Evolutionary conservation across 92 coral and sea anemone species (phyloP).

Genomic region (Epizoanthus stellaris): DNA sequence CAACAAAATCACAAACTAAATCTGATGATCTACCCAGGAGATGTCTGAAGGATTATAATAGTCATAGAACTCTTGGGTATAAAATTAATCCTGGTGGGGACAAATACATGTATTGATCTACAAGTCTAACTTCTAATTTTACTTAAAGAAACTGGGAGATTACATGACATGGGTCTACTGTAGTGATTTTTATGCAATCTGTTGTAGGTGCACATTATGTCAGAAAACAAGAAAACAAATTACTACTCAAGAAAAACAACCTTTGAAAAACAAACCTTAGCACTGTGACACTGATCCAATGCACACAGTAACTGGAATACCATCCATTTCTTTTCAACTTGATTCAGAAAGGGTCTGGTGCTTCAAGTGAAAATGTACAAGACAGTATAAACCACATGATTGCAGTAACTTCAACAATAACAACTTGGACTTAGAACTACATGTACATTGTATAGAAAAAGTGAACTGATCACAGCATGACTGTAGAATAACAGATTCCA

Average conservation of each 20-base stretch:
- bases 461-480: background rate
- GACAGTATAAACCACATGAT: background rate
- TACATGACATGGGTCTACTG: too few relatives aligned
- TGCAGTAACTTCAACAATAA: background rate
- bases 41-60: too few relatives aligned
- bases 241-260: background rate
- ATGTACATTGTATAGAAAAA: too few relatives aligned
- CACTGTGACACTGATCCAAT: conserved; percentile 89
- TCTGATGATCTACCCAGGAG: background rate
- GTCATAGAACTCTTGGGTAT: too few relatives aligned
- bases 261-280: conserved; percentile 58
- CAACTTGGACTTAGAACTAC: background rate
- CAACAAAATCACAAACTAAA: background rate
- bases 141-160: too few relatives aligned
- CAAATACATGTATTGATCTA: too few relatives aligned
- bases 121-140: too few relatives aligned
- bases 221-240: background rate
- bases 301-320: conserved; percentile 93
- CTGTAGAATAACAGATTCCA: background rate
- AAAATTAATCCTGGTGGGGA: too few relatives aligned
- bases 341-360: conserved; percentile 95
- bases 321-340: conserved; percentile 97
- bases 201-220: too few relatives aligned
- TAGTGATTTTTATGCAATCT: too few relatives aligned
- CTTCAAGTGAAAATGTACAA: conserved; percentile 45